Conservation (phyloP, 2,797 vertebrate genomes). For the Rallus crepitans region DNA sequence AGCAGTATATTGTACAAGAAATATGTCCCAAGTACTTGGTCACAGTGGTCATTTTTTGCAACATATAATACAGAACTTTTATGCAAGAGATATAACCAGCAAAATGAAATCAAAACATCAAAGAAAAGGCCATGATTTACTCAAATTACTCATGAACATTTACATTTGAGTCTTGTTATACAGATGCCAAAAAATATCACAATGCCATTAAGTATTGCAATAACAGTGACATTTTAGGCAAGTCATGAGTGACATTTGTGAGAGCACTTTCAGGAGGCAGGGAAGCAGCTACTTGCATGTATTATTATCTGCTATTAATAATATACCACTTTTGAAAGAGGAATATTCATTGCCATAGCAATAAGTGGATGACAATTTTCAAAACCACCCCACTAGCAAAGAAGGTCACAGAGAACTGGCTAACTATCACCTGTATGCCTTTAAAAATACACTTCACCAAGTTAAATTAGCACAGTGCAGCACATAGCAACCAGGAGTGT, state of each 20-base stretch:
- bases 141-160: neutral
- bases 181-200: neutral
- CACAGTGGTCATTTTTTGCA: neutral
- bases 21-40: neutral
- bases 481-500: neutral
- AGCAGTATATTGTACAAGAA: neutral
- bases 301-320: slow-evolving; percentile 41
- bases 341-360: slow-evolving; percentile 47
- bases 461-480: neutral
- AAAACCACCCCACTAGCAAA: neutral
- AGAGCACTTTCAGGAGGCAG: neutral
- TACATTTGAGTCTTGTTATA: neutral
- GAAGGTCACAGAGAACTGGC: neutral
- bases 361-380: slow-evolving; percentile 9
- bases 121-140: neutral
- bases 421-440: neutral
- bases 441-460: neutral
- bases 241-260: neutral
- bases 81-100: neutral
- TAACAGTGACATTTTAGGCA: neutral
- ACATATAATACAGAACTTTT: neutral
- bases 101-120: neutral
- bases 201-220: neutral
- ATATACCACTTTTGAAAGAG: neutral
- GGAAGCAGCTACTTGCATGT: neutral